phyloP scores from a whole-genome alignment of 2,888 invertebrate species.

The Limnephilus marmoratus region DNA sequence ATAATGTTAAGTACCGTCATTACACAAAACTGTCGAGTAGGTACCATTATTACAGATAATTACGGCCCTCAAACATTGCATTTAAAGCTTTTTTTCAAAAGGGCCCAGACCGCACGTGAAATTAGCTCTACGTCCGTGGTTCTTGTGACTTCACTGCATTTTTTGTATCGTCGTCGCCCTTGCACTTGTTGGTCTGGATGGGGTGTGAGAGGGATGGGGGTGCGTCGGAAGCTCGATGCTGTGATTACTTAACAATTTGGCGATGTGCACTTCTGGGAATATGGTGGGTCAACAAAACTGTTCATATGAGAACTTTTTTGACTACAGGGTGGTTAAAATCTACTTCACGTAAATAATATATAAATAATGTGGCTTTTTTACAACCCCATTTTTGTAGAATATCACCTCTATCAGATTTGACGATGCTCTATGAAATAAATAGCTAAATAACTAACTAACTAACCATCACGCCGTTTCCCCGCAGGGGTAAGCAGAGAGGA shows the following conservation, averaged over 20 bases:
- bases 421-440: no score
- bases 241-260: conserved; percentile 48
- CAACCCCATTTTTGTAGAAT: no score
- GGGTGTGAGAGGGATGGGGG: not conserved
- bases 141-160: conserved; percentile 2
- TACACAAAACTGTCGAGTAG: not conserved
- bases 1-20: not conserved
- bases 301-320: conserved; percentile 19
- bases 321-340: conserved; percentile 7
- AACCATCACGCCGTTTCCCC: no score
- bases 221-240: conserved; percentile 18
- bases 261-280: conserved; percentile 44
- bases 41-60: conserved; percentile 20
- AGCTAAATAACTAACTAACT: no score
- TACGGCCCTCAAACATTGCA: not conserved
- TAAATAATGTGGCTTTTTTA: no score
- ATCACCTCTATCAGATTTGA: no score
- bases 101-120: not conserved
- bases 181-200: not conserved
- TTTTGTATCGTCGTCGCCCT: not conserved
- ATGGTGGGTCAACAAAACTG: conserved; percentile 16
- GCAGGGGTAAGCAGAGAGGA: no score
- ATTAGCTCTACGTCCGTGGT: not conserved
- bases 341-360: not conserved
- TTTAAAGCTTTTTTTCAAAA: conserved; percentile 14